Percentiles rank a stretch among this genome's conserved stretches.
Conservation (phyloP, 2,797 vertebrate species). For the Sciurus carolinensis region DNA sequence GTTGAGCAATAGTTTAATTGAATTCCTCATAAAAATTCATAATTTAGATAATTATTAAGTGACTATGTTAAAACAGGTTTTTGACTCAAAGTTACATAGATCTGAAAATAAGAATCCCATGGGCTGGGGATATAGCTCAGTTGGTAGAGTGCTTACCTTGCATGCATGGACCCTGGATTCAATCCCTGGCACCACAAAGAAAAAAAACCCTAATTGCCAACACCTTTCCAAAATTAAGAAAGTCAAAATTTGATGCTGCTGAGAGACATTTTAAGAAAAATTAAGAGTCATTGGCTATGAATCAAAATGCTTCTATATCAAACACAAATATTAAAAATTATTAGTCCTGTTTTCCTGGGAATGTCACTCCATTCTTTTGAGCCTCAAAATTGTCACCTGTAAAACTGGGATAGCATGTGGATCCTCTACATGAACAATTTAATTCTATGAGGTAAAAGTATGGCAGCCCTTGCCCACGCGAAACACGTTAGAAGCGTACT, state of each 20-base stretch:
- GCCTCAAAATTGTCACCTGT: neutral
- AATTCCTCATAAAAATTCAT: neutral
- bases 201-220: neutral
- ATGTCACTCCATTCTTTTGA: neutral
- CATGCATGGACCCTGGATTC: too few species aligned
- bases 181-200: too few species aligned
- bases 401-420: neutral
- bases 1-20: neutral
- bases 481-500: neutral
- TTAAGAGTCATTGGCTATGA: neutral
- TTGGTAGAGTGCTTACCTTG: too few species aligned
- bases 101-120: conserved; percentile 44
- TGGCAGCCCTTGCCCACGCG: neutral
- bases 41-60: conserved; percentile 32
- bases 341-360: neutral
- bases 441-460: neutral
- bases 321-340: neutral
- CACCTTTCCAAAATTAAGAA: neutral
- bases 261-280: conserved; percentile 15
- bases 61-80: neutral
- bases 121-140: too few species aligned
- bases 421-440: neutral
- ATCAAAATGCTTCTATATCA: neutral
- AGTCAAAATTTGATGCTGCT: neutral
- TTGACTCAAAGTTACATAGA: neutral